Evolutionary conservation across 2,113 vertebrate species (phyloP).

Genomic region (Pontoporia blainvillei): DNA sequence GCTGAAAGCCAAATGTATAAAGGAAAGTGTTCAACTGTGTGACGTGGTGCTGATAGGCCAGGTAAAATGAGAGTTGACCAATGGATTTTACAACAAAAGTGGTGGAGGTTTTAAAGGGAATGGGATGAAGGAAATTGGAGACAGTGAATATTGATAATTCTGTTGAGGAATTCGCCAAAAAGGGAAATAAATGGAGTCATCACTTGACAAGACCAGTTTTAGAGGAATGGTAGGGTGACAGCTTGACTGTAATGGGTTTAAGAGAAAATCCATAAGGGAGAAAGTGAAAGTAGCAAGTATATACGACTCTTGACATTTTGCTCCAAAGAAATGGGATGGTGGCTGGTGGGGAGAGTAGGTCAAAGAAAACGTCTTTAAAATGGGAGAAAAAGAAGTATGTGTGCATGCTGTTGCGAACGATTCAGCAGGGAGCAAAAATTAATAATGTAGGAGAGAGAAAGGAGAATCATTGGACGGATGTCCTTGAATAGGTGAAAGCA

Average conservation of each 20-base stretch:
- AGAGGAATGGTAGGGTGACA: not conserved
- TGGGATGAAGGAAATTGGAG: not conserved
- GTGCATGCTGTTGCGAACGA: not conserved
- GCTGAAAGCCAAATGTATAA: not conserved
- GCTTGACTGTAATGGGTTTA: not conserved
- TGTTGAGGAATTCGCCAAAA: not conserved
- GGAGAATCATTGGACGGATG: not conserved
- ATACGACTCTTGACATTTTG: not conserved
- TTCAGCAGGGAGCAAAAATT: not conserved
- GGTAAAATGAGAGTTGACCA: not conserved
- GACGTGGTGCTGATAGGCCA: not conserved
- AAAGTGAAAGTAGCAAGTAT: not conserved
- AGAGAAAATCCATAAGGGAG: not conserved
- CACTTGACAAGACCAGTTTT: not conserved
- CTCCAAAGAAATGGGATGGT: not conserved
- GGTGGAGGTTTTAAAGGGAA: not conserved
- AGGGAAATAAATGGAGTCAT: not conserved
- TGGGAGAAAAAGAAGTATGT: not conserved
- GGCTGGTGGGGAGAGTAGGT: not conserved
- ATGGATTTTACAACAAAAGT: not conserved
- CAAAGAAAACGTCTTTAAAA: conserved; percentile 26
- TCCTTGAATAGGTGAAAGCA: not conserved
- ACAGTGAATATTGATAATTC: not conserved
- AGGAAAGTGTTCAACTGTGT: not conserved
- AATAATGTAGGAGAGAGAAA: not conserved